Conservation (phyloP, 2,888 invertebrate genomes). For the Archaeoteleia sp. region DNA sequence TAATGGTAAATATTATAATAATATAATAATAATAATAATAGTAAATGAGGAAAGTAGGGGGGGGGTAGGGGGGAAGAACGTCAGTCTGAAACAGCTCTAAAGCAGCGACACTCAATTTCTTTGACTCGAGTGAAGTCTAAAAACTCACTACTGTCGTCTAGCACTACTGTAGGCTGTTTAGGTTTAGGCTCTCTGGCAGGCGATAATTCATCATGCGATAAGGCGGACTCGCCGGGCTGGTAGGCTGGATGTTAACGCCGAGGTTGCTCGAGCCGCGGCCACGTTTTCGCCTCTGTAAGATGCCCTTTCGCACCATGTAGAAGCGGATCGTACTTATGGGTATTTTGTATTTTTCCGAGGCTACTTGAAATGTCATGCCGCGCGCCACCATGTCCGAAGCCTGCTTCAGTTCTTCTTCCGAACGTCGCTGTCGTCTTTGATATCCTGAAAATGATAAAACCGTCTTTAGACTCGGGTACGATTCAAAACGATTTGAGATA, state of each 20-base stretch:
- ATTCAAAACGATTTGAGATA: no score
- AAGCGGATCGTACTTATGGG: conserved; percentile 91
- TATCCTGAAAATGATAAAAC: no score
- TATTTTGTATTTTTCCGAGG: conserved; percentile 90
- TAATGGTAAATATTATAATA: neutral
- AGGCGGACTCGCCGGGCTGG: conserved; percentile 83
- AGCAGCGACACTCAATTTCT: conserved; percentile 62
- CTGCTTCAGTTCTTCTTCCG: conserved; percentile 85
- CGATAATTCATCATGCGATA: conserved; percentile 87
- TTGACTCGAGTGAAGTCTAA: conserved; percentile 63
- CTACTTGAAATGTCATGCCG: conserved; percentile 91
- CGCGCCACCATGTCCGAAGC: conserved; percentile 91
- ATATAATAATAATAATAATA: conserved; percentile 21
- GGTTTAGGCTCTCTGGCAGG: conserved; percentile 78
- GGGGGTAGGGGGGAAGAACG: conserved; percentile 33
- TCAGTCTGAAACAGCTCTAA: conserved; percentile 70
- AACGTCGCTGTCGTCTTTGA: conserved; percentile 78
- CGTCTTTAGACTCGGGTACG: no score
- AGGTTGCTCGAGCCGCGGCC: conserved; percentile 80
- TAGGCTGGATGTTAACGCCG: conserved; percentile 74
- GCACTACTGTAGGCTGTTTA: conserved; percentile 74
- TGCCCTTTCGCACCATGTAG: conserved; percentile 91
- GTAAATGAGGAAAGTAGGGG: conserved; percentile 6
- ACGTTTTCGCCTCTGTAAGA: conserved; percentile 85
- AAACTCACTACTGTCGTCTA: conserved; percentile 64